These are phyloP conservation scores for Agrenia bidenticulata DNA, from an alignment of 2,888 invertebrate genomes.

Conservation along the genomic window DNA sequence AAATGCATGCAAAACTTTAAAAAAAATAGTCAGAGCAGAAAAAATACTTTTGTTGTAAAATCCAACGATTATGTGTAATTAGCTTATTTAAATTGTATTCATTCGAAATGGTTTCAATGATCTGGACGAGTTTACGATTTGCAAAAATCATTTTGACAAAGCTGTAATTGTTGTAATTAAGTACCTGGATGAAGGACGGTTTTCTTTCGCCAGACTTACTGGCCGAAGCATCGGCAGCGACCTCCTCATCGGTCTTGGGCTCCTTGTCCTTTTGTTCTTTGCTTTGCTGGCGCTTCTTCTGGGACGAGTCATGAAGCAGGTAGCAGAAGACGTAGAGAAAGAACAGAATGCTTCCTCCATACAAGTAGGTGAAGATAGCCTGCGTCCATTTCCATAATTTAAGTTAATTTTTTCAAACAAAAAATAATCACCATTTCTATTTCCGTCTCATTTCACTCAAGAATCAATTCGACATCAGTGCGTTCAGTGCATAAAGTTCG, in stretches of 20 bases:
- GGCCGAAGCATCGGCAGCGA: slow-evolving; percentile 50
- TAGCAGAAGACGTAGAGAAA: slow-evolving; percentile 92
- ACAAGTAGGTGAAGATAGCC: slow-evolving; percentile 92
- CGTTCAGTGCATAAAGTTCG: no score
- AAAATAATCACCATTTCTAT: not conserved
- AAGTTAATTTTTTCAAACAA: not conserved
- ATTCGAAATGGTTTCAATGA: no score
- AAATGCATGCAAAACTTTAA: no score
- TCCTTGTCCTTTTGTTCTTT: slow-evolving; percentile 50
- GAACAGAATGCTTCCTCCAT: slow-evolving; percentile 89
- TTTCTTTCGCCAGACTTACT: slow-evolving; percentile 53
- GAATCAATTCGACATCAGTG: not conserved
- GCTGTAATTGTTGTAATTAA: no score
- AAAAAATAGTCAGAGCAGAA: no score
- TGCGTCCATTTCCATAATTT: slow-evolving; percentile 49
- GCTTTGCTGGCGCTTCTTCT: slow-evolving; percentile 52
- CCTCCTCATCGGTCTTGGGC: slow-evolving; percentile 52
- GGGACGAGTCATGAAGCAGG: slow-evolving; percentile 75
- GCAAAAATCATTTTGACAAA: no score
- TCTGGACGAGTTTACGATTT: no score
- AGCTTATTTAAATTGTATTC: no score
- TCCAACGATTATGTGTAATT: no score
- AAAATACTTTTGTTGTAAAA: no score
- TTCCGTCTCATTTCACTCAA: slow-evolving; percentile 4
- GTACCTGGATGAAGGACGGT: slow-evolving; percentile 53